Evolutionary conservation across 2,797 vertebrate species (phyloP), one percentile per base, ranked within the genome.

Genomic region (Anomalospiza imberbis): DNA sequence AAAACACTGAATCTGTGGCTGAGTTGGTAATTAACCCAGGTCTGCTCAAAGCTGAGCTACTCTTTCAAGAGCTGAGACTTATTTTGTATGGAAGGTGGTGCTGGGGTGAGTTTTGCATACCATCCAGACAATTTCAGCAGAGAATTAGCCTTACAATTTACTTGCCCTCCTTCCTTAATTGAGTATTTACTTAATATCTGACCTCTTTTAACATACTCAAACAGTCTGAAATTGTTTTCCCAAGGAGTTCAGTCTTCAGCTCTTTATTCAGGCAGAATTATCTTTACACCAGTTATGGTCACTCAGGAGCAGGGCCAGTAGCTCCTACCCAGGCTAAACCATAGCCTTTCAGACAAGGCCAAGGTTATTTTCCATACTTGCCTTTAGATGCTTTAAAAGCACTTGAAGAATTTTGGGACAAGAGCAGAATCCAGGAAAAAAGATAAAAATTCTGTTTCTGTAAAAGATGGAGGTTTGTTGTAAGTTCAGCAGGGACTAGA

Each of bases 121-220:
- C 70, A 55, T 70, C 73, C 54, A 45, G 42, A 91, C 53, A 53
- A 50, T 82, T 94, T 91, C 53, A 91, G 53, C 42, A 80, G n/a
- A 71, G 47, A 92, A 94, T 93, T 61, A 92, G 42, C 53, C 92
- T 89, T 83, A 63, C 48, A 93, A 74, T 93, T 95, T 66, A 73
- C 77, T 88, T 78, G 50, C 3, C 32, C 32, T 87, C 29, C 19
- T 91, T 92, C 66, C 42, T 76, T 94, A 91, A 91, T 58, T 67
- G 89, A 86, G 10, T 81, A 61, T 96, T 95, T 95, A 65, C 61
- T 92, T 89, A 74, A 87, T 74, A 61, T 93, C 63, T 94, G 84
- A 80, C 86, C 86, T 91, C 53, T 29, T 87, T 87, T 80, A 72
- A 74, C 44, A 45, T 71, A 62, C 6, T 92, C 53, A 53, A 62